phyloP scores from a whole-genome alignment of 2,113 vertebrate genomes.

The Crotalus helleri region DNA sequence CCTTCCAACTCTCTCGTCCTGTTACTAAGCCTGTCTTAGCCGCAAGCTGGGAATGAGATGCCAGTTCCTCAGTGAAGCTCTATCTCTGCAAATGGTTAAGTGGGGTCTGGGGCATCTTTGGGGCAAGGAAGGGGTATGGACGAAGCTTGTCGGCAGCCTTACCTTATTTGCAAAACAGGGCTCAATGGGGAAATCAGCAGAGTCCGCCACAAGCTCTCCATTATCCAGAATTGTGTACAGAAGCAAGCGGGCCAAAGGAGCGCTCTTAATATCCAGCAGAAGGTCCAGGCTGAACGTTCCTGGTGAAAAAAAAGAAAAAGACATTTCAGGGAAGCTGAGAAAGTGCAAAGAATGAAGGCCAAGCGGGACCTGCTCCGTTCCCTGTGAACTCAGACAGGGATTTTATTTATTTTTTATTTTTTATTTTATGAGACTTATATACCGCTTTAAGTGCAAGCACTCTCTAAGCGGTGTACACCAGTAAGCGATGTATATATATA shows the following conservation, averaged over 20 bases:
- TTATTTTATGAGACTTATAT: no score
- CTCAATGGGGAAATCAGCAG: neutral
- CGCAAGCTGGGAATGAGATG: neutral
- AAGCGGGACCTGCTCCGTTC: neutral
- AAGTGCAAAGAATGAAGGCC: neutral
- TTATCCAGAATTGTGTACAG: neutral
- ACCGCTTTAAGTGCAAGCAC: no score
- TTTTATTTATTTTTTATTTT: no score
- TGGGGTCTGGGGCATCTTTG: neutral
- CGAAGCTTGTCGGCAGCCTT: neutral
- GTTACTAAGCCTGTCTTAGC: neutral
- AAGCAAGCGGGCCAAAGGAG: neutral
- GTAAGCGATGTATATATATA: no score
- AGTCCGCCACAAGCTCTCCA: neutral
- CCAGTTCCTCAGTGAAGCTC: neutral
- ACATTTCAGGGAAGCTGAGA: neutral
- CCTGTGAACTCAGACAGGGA: neutral
- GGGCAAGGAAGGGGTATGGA: neutral
- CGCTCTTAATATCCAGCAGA: neutral
- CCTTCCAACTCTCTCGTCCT: no score
- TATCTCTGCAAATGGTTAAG: neutral
- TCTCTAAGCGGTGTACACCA: no score
- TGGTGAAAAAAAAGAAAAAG: neutral
- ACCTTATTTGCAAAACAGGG: neutral
- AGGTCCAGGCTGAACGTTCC: neutral